Conservation (phyloP, 2,888 invertebrate species). For the Sinohyriopsis cumingii region DNA sequence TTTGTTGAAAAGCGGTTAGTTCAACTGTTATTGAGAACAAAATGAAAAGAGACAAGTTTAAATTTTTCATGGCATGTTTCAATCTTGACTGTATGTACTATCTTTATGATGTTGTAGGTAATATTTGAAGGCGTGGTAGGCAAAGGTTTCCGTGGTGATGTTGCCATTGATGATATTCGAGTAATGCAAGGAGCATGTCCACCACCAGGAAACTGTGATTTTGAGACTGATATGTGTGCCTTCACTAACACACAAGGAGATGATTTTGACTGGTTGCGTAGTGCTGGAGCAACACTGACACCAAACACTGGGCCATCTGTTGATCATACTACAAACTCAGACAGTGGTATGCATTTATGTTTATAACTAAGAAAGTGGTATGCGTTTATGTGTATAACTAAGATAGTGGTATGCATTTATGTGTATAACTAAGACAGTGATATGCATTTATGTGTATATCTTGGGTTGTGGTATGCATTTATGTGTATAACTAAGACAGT, state of each 20-base stretch:
- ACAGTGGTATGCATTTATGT: conserved; percentile 27
- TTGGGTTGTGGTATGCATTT: too few species aligned
- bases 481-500: too few species aligned
- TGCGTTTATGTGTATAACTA: too few species aligned
- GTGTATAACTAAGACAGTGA: too few species aligned
- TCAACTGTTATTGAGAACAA: too few species aligned
- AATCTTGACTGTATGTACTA: background rate
- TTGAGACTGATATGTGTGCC: conserved; percentile 64
- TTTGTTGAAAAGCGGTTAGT: too few species aligned
- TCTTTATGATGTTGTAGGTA: conserved; percentile 41
- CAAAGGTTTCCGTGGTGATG: conserved; percentile 55
- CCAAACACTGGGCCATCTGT: conserved; percentile 57
- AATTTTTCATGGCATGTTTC: background rate
- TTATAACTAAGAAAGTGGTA: too few species aligned
- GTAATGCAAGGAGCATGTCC: conserved; percentile 54
- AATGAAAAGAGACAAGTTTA: background rate
- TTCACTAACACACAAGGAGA: conserved; percentile 54
- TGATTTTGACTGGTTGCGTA: conserved; percentile 65
- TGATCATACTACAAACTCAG: conserved; percentile 62
- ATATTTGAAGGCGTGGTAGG: conserved; percentile 58
- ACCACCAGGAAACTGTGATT: conserved; percentile 61
- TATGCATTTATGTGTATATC: too few species aligned
- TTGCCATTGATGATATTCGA: conserved; percentile 63
- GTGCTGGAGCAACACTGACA: conserved; percentile 53
- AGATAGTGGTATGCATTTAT: too few species aligned